Evolutionary conservation across 1,140 invertebrate genomes (phyloP).

Genomic region (Reticulitermes speratus): DNA sequence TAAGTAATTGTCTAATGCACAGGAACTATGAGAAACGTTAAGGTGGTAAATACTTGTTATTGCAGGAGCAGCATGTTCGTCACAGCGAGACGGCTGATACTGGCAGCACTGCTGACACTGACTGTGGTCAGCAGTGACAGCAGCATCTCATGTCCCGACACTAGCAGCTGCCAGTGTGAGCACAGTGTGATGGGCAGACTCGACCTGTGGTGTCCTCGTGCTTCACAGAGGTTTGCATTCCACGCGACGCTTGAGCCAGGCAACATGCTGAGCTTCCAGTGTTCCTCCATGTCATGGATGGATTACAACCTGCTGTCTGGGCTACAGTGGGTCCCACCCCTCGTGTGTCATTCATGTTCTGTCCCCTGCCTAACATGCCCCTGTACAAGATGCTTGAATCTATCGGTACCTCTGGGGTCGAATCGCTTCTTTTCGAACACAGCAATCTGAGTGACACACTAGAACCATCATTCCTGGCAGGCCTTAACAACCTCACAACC

Average conservation of each 20-base stretch:
- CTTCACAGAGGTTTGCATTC: too few relatives aligned
- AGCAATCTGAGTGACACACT: slow-evolving; percentile 47
- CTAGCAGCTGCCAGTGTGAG: neutral
- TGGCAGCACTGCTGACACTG: neutral
- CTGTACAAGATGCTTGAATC: neutral
- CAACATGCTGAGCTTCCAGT: neutral
- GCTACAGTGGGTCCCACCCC: neutral
- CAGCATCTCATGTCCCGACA: neutral
- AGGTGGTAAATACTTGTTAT: too few relatives aligned
- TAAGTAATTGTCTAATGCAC: too few relatives aligned
- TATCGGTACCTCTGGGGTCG: slow-evolving; percentile 49
- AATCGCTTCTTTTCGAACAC: slow-evolving; percentile 49
- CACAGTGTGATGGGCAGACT: neutral
- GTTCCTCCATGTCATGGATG: neutral
- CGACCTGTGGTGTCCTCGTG: neutral
- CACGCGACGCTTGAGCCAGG: too few relatives aligned
- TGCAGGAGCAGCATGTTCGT: neutral
- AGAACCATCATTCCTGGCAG: slow-evolving; percentile 41
- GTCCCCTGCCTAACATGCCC: neutral
- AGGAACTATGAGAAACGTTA: too few relatives aligned
- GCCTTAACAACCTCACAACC: slow-evolving; percentile 50
- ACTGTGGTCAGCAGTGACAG: neutral
- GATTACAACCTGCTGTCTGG: neutral
- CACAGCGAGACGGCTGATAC: neutral
- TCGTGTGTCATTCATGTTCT: neutral